phyloP scores from a whole-genome alignment of 2,888 invertebrate genomes.

The Drosophila paranaensis region DNA sequence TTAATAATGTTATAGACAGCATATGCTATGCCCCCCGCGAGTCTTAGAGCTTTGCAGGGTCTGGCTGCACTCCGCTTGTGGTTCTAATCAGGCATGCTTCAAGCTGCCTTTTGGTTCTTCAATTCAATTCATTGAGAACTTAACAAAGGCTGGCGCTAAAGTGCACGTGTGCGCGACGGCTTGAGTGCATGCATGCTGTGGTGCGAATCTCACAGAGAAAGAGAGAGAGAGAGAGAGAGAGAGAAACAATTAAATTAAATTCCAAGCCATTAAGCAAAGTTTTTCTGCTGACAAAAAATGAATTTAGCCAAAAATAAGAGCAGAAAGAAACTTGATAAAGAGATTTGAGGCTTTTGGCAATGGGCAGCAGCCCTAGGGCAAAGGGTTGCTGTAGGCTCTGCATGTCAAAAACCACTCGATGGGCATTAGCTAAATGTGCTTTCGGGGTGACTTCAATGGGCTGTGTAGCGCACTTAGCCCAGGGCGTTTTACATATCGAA shows the following conservation, averaged over 20 bases:
- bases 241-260: conserved; percentile 67
- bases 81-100: not conserved
- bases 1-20: not conserved
- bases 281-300: conserved; percentile 52
- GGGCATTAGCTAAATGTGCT: conserved; percentile 22
- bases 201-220: conserved; percentile 10
- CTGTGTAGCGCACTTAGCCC: conserved; percentile 15
- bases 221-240: conserved; percentile 1
- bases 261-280: conserved; percentile 64
- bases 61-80: not conserved
- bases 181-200: conserved; percentile 11
- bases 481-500: not conserved
- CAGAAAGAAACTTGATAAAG: conserved; percentile 46
- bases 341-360: conserved; percentile 38
- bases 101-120: not conserved
- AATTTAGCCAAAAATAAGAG: conserved; percentile 3
- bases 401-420: conserved; percentile 5
- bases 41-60: not conserved
- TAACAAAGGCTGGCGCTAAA: conserved; percentile 24
- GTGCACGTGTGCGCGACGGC: conserved; percentile 24
- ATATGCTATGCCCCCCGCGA: not conserved
- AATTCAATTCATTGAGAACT: not conserved
- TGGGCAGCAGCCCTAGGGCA: not conserved
- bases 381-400: conserved; percentile 5
- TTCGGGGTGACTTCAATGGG: conserved; percentile 27